Conservation (phyloP, 2,888 invertebrate genomes). For the Cerceris ruficornis region DNA sequence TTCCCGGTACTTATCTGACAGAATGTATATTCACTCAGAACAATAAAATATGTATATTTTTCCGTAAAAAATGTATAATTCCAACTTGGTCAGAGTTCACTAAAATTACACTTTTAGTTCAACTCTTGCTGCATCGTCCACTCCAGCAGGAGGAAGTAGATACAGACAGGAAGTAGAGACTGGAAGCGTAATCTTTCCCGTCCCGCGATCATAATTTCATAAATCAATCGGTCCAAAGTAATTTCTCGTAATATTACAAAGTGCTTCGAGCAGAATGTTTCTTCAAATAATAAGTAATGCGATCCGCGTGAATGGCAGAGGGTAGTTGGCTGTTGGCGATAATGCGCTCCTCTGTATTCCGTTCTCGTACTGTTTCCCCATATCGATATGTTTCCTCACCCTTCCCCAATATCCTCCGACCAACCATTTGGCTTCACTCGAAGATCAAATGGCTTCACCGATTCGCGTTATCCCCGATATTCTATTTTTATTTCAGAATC, state of each 20-base stretch:
- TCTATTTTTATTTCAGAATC: conserved; percentile 81
- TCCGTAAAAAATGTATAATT: too few relatives aligned
- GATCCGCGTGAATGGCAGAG: conserved; percentile 64
- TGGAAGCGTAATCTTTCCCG: not conserved
- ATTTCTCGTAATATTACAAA: conserved; percentile 66
- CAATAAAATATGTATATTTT: too few relatives aligned
- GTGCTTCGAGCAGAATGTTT: conserved; percentile 66
- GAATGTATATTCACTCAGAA: too few relatives aligned
- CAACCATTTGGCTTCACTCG: conserved; percentile 69
- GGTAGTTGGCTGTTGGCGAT: conserved; percentile 75
- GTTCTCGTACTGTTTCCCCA: conserved; percentile 78
- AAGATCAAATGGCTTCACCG: conserved; percentile 82
- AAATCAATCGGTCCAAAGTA: conserved; percentile 60
- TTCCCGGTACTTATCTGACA: too few relatives aligned
- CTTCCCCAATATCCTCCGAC: conserved; percentile 55
- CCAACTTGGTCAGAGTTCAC: too few relatives aligned
- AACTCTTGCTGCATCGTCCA: not conserved
- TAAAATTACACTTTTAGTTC: too few relatives aligned
- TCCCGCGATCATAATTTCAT: conserved; percentile 37
- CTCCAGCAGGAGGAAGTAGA: not conserved
- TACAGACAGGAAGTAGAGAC: not conserved
- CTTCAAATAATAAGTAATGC: conserved; percentile 70
- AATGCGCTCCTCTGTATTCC: conserved; percentile 81
- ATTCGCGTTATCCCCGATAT: conserved; percentile 81
- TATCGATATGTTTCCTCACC: conserved; percentile 77